Evolutionary conservation across 1,140 invertebrate species (phyloP).

Genomic region (Platyscapa corneri): DNA sequence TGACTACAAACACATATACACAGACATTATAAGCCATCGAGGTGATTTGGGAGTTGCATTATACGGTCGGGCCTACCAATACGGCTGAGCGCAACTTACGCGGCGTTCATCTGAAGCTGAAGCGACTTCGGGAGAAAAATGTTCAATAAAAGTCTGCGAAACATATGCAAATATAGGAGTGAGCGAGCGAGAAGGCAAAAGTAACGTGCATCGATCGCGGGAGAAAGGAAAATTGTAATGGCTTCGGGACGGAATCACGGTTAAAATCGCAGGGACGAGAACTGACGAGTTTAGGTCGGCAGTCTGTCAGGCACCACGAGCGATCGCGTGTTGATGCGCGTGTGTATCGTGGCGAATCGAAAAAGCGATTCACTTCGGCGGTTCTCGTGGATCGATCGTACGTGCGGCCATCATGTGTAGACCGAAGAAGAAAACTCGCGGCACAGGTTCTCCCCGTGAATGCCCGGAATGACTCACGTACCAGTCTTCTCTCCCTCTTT

Average conservation of each 20-base stretch:
- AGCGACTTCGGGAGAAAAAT: background rate
- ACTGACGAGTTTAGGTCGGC: background rate
- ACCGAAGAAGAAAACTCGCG: constrained; percentile 13
- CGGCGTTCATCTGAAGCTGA: too few species aligned
- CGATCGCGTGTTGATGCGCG: background rate
- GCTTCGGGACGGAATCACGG: background rate
- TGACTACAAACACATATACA: background rate
- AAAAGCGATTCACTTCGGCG: background rate
- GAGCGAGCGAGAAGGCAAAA: background rate
- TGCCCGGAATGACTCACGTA: constrained; percentile 13
- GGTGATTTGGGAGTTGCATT: too few species aligned
- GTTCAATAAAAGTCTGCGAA: background rate
- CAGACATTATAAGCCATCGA: background rate
- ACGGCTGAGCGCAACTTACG: too few species aligned
- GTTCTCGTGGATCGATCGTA: background rate
- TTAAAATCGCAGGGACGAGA: background rate
- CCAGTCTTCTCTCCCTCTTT: background rate
- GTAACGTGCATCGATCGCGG: background rate
- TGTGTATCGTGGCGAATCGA: background rate
- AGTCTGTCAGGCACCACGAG: background rate
- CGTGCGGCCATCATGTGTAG: background rate
- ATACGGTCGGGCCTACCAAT: too few species aligned
- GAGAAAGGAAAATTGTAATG: background rate
- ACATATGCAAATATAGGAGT: background rate
- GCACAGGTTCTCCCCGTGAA: background rate